phyloP scores from a whole-genome alignment of 2,113 vertebrate genomes.

The Pagrus major region DNA sequence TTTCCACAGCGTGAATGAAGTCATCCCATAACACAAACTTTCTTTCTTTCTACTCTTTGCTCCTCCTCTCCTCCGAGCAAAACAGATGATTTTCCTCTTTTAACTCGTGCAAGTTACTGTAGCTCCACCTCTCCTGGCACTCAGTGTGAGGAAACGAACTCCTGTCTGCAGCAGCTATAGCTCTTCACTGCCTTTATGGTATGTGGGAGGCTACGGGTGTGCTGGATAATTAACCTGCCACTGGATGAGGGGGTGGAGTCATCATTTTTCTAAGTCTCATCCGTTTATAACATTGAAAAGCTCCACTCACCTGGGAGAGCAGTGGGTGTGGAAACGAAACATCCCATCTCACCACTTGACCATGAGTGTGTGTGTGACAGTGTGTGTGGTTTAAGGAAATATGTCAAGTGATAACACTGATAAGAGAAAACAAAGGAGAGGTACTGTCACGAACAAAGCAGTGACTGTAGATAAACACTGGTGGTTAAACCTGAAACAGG shows the following conservation, averaged over 20 bases:
- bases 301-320: background rate
- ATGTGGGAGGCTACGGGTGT: conserved; percentile 13
- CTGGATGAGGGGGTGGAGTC: background rate
- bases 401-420: conserved; percentile 24
- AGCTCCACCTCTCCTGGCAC: conserved; percentile 56
- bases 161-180: background rate
- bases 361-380: background rate
- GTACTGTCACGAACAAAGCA: background rate
- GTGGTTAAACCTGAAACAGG: conserved; percentile 1
- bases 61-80: conserved; percentile 36
- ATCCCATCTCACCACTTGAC: conserved; percentile 2
- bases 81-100: conserved; percentile 59
- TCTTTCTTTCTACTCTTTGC: conserved; percentile 20
- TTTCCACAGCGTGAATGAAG: conserved; percentile 27
- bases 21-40: conserved; percentile 52
- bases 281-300: background rate
- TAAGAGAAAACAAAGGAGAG: conserved; percentile 24
- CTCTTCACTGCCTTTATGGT: background rate
- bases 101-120: conserved; percentile 44
- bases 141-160: conserved; percentile 16
- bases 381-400: conserved; percentile 26
- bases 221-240: conserved; percentile 12
- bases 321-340: conserved; percentile 14
- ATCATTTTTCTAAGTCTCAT: background rate
- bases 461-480: background rate